A percentile compares a stretch with the other conserved stretches of the same genome.
These are phyloP conservation scores for Ophion ellenae DNA, from an alignment of 2,888 invertebrate species.

Conservation along the genomic window DNA sequence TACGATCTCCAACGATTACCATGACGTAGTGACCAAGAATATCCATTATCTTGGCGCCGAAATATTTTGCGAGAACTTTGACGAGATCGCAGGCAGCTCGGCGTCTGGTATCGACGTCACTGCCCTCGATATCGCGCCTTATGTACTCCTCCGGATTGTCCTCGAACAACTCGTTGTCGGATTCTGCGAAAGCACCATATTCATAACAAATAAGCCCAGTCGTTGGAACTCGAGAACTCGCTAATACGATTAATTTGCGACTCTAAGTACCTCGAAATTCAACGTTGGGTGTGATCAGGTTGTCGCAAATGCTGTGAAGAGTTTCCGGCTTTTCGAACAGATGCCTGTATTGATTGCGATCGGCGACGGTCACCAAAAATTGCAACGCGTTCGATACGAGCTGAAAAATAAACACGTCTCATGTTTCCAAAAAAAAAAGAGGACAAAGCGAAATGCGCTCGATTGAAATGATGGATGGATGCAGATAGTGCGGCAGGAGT, in stretches of 20 bases:
- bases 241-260: not conserved
- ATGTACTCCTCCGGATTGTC: slow-evolving; percentile 99
- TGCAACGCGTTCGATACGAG: slow-evolving; percentile 97
- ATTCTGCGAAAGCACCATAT: slow-evolving; percentile 84
- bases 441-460: not conserved
- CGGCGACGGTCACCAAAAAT: slow-evolving; percentile 97
- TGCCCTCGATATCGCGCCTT: slow-evolving; percentile 98
- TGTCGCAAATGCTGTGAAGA: slow-evolving; percentile 96
- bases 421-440: slow-evolving; percentile 14
- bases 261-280: slow-evolving; percentile 91
- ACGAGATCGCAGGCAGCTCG: slow-evolving; percentile 99
- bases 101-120: slow-evolving; percentile 98
- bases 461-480: not conserved
- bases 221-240: not conserved
- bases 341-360: slow-evolving; percentile 93
- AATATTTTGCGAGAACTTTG: slow-evolving; percentile 93
- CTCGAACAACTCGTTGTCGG: slow-evolving; percentile 98
- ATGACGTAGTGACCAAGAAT: slow-evolving; percentile 95
- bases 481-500: not conserved
- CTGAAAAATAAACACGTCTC: slow-evolving; percentile 84
- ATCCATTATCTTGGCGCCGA: slow-evolving; percentile 93
- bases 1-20: slow-evolving; percentile 83
- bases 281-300: slow-evolving; percentile 99
- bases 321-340: slow-evolving; percentile 95
- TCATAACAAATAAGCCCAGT: not conserved